Conservation (phyloP, 2,113 vertebrate genomes). For the Ptychochromis oligacanthus region DNA sequence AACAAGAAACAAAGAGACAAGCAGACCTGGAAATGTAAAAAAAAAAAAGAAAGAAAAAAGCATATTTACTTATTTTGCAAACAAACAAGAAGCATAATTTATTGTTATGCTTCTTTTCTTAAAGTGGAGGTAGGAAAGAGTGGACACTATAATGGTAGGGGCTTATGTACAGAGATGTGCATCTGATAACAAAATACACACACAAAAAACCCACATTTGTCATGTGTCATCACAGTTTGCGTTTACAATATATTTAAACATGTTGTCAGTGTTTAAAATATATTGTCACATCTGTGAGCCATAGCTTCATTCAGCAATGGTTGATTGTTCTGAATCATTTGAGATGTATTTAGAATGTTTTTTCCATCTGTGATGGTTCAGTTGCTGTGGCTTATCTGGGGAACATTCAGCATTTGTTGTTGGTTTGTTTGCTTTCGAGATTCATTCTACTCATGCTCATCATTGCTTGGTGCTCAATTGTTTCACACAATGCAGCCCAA, state of each 20-base stretch:
- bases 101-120: constrained; percentile 63
- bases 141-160: constrained; percentile 62
- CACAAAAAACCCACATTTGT: constrained; percentile 61
- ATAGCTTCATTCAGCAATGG: constrained; percentile 71
- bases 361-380: constrained; percentile 86
- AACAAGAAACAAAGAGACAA: constrained; percentile 38
- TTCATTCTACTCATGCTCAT: constrained; percentile 72
- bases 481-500: constrained; percentile 84
- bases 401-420: constrained; percentile 73
- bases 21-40: constrained; percentile 31
- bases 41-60: constrained; percentile 13
- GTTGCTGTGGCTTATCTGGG: constrained; percentile 81
- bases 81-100: constrained; percentile 74
- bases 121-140: constrained; percentile 46
- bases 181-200: constrained; percentile 62
- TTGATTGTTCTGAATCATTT: constrained; percentile 58
- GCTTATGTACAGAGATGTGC: constrained; percentile 72
- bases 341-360: constrained; percentile 81
- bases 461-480: constrained; percentile 70
- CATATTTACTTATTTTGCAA: constrained; percentile 48
- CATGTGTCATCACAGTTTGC: constrained; percentile 65
- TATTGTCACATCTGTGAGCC: constrained; percentile 77
- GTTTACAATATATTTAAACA: constrained; percentile 85
- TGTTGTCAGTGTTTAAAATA: constrained; percentile 79
- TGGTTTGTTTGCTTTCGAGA: constrained; percentile 73